Conservation (phyloP, 2,113 vertebrate species). For the Globicephala melas region DNA sequence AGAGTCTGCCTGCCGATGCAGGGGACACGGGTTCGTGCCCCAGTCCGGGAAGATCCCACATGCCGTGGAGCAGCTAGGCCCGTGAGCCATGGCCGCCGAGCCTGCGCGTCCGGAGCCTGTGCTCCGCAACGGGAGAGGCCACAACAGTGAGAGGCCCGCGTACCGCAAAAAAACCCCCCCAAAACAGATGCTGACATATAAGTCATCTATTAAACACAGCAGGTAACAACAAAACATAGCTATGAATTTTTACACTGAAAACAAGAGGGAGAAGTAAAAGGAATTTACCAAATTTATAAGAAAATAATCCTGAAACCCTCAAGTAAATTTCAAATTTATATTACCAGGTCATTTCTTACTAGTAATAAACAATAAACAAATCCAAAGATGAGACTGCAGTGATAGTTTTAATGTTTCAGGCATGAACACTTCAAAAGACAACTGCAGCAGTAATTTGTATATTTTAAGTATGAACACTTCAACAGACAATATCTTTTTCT, state of each 20-base stretch:
- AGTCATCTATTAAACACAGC: conserved; percentile 37
- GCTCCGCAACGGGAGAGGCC: too few species aligned
- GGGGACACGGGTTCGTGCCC: too few species aligned
- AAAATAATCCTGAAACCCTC: not conserved
- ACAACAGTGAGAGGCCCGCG: too few species aligned
- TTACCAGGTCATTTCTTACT: not conserved
- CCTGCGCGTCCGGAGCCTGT: too few species aligned
- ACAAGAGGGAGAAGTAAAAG: not conserved
- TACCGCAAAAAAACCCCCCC: too few species aligned
- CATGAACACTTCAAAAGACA: not conserved
- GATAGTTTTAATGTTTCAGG: conserved; percentile 15
- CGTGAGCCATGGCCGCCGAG: too few species aligned
- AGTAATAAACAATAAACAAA: conserved; percentile 2
- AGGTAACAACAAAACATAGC: not conserved
- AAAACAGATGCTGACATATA: conserved; percentile 40
- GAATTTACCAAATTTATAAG: not conserved
- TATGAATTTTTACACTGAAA: conserved; percentile 30
- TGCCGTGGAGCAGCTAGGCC: too few species aligned
- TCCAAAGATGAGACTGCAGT: not conserved
- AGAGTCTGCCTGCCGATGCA: too few species aligned
- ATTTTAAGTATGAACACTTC: conserved; percentile 32
- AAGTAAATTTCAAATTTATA: conserved; percentile 31
- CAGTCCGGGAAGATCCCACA: too few species aligned
- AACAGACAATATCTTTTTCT: not conserved
- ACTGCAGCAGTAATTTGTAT: not conserved